Percentiles rank a stretch among this genome's conserved stretches.
These are phyloP conservation scores for Leucosticte australis DNA, from an alignment of 2,113 vertebrate species.

Conservation along the genomic window DNA sequence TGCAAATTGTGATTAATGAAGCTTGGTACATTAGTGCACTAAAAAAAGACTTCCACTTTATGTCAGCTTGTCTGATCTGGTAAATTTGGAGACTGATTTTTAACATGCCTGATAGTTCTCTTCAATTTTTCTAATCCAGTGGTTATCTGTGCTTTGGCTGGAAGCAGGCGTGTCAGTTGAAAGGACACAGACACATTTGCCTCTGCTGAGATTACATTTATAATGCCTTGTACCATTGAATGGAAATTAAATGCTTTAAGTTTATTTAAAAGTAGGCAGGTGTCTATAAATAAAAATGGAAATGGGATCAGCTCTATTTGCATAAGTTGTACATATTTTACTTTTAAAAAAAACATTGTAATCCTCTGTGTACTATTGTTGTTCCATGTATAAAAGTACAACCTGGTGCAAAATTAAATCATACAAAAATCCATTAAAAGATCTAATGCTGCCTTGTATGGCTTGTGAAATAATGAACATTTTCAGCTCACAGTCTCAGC, in stretches of 20 bases:
- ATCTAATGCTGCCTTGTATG: neutral
- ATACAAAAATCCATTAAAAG: constrained; percentile 13
- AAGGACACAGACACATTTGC: neutral
- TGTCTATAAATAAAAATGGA: neutral
- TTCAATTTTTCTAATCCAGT: neutral
- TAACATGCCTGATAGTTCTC: neutral
- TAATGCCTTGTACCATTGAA: neutral
- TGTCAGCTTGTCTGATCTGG: neutral
- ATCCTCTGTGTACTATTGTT: neutral
- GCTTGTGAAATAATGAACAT: constrained; percentile 49
- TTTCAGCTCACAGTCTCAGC: constrained; percentile 5
- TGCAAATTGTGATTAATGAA: neutral
- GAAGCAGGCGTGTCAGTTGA: neutral
- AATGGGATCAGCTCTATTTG: neutral
- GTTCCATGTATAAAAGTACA: neutral
- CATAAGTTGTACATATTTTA: neutral
- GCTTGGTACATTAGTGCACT: neutral
- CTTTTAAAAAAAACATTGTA: neutral
- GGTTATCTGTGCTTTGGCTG: neutral
- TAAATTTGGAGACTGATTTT: neutral
- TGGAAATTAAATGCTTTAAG: neutral
- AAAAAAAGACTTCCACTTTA: neutral
- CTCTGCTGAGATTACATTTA: neutral
- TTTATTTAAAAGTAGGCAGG: constrained; percentile 6
- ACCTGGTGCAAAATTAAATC: constrained; percentile 10